Evolutionary conservation across 2,797 vertebrate species (phyloP).

Genomic region (Sciurus vulgaris): DNA sequence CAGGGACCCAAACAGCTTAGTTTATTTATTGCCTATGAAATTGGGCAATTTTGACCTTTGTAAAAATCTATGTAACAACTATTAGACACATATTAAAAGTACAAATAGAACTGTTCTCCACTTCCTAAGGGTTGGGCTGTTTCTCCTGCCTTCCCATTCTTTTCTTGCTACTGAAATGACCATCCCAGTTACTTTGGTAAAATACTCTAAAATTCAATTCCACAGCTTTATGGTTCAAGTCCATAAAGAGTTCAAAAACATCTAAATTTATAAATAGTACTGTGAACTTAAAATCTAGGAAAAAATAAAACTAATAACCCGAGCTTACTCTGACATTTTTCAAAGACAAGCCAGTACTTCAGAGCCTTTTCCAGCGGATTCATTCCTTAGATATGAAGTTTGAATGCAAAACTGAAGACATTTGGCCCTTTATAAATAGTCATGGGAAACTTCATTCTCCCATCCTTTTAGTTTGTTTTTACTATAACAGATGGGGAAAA

Average conservation of each 20-base stretch:
- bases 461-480: conserved; percentile 79
- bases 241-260: conserved; percentile 48
- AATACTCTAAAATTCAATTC: conserved; percentile 34
- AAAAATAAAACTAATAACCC: conserved; percentile 14
- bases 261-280: conserved; percentile 51
- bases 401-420: conserved; percentile 70
- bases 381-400: conserved; percentile 68
- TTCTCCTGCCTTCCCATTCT: not conserved
- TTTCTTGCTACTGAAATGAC: not conserved
- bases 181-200: conserved; percentile 23
- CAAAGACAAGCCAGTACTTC: conserved; percentile 18
- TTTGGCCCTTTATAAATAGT: conserved; percentile 61
- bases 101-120: not conserved
- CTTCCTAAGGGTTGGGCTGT: not conserved
- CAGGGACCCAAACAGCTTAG: not conserved
- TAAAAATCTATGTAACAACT: not conserved
- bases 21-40: not conserved
- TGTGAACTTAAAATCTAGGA: conserved; percentile 39
- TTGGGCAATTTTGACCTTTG: not conserved
- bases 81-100: conserved; percentile 10
- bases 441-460: conserved; percentile 80
- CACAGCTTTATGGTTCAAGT: not conserved
- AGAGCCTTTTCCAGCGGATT: conserved; percentile 62
- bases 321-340: conserved; percentile 51
- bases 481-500: conserved; percentile 70